Base-by-base conservation (phyloP, 2,113 vertebrate genomes). In the Triplophysa siluroides region DNA sequence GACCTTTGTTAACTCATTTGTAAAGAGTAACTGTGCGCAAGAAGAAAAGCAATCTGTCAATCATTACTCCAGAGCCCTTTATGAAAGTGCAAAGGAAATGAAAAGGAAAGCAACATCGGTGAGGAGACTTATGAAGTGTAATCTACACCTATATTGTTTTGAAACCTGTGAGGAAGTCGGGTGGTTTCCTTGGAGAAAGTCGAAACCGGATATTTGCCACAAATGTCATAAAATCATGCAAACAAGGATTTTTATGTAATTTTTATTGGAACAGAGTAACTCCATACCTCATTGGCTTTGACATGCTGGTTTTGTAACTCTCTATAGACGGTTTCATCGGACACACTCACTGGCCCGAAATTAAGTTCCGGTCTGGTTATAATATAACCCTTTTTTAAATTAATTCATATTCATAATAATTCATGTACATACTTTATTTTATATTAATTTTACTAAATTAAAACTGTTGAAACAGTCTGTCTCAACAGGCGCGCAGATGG, bases 21-120 rank as follows among this genome's bases (percentile, higher is more conserved):
- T 47, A 75, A 75, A 24, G 23, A 75, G 72, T 45, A 21, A 75
- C 38, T 62, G 72, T 21, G 3, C 18, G 23, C 29, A 38, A 60
- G 26, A 72, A 56, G 8, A 63, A 61, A 79, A 24, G 18, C 45
- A 43, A 73, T 80, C 33, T 54, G 69, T 71, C 66, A 68, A 69
- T 78, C 54, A 61, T 78, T 50, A 19, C 65, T 65, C 12, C 63
- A 56, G 13, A 23, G 23, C 2, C 6, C 60, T 64, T 16, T 19
- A 12, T 65, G 61, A 33, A 64, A 26, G 41, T 76, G 19, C 23
- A 76, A 52, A 29, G 43, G 43, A 52, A 64, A 50, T 38, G 45
- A 54, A 64, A 29, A 50, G n/a, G 45, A 52, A 65, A 77, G 26
- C 26, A 38, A 50, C 9, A 16, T 33, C 1, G 19, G n/a, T 23